Base-by-base conservation (phyloP, 2,113 vertebrate genomes). In the Myotis brandtii region DNA sequence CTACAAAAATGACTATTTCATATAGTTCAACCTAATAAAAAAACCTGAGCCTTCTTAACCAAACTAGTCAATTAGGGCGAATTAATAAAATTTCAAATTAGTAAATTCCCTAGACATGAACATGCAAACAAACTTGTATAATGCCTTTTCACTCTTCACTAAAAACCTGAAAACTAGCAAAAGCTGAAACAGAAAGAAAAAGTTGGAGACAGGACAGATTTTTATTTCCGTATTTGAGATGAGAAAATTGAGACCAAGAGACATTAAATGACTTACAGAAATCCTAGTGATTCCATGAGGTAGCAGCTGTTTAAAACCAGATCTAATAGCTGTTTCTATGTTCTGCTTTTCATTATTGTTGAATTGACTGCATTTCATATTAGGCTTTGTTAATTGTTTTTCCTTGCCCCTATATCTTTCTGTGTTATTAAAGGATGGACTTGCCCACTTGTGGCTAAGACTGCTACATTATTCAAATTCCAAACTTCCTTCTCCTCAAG, bases 321-420 rank as follows among this genome's bases (percentile, higher is more conserved):
- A 10, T 62, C 37, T 66, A 70, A 9, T 8, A 17, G 62, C 48
- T 48, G 30, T 25, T 81, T 50, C 46, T 67, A 56, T 87, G 4
- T 46, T 73, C n/a, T 32, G 9, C 9, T 25, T 92, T 66, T 64
- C 34, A 75, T 34, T 70, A 8, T 70, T 75, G 56, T 88, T 73
- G 88, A 82, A 56, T 48, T 84, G 52, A 50, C 14, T 82, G 3
- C 48, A 34, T 50, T 86, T 69, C 13, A 56, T 13, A 66, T 50
- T 72, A 56, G 18, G 86, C 86, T 81, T 85, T 89, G 66, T 89
- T 59, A 1, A 43, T 93, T 95, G 64, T 81, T 80, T 75, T 67
- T 69, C 32, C 73, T 56, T 85, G 64, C 30, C 21, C 48, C 27
- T 79, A 2, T 73, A 40, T 86, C 43, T 92, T 90, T 30, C 16